phyloP scores from a whole-genome alignment of 2,888 invertebrate species.

The Drosophila ezoana region DNA sequence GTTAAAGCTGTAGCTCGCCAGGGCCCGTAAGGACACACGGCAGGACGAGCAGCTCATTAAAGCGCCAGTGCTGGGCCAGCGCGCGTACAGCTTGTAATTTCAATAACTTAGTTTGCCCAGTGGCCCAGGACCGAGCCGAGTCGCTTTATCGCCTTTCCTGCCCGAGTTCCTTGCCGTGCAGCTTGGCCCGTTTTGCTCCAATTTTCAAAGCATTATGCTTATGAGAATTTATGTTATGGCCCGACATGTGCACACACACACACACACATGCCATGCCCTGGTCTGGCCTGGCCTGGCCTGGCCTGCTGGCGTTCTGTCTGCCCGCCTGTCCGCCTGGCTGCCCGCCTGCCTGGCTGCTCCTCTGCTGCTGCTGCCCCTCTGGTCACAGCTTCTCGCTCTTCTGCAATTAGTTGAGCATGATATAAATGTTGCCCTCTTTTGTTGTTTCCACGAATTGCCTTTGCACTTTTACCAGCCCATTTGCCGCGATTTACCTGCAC shows the following conservation, averaged over 20 bases:
- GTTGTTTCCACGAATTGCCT: slow-evolving; percentile 30
- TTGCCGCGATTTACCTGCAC: slow-evolving; percentile 66
- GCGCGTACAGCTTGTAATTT: slow-evolving; percentile 59
- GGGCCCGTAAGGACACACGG: slow-evolving; percentile 5
- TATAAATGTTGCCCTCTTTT: slow-evolving; percentile 69
- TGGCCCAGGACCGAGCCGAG: slow-evolving; percentile 26
- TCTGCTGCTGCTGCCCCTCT: slow-evolving; percentile 10
- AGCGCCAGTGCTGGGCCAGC: slow-evolving; percentile 19
- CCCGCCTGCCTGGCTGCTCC: not conserved
- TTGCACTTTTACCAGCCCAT: slow-evolving; percentile 65
- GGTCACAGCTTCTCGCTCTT: slow-evolving; percentile 9
- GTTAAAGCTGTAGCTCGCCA: slow-evolving; percentile 51
- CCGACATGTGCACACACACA: slow-evolving; percentile 16
- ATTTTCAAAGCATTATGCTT: slow-evolving; percentile 80
- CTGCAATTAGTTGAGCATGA: slow-evolving; percentile 74
- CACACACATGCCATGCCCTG: slow-evolving; percentile 15
- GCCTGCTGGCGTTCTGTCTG: slow-evolving; percentile 6
- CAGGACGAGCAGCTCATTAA: slow-evolving; percentile 51
- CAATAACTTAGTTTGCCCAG: slow-evolving; percentile 61
- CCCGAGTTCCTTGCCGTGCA: slow-evolving; percentile 14
- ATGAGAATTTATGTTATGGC: slow-evolving; percentile 79
- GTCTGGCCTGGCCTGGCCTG: slow-evolving; percentile 16
- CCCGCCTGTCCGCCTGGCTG: not conserved
- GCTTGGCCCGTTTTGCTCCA: slow-evolving; percentile 64
- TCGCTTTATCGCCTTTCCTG: slow-evolving; percentile 8